These are phyloP conservation scores for Lamellibrachia satsuma DNA, from an alignment of 2,888 invertebrate species.

Conservation along the genomic window DNA sequence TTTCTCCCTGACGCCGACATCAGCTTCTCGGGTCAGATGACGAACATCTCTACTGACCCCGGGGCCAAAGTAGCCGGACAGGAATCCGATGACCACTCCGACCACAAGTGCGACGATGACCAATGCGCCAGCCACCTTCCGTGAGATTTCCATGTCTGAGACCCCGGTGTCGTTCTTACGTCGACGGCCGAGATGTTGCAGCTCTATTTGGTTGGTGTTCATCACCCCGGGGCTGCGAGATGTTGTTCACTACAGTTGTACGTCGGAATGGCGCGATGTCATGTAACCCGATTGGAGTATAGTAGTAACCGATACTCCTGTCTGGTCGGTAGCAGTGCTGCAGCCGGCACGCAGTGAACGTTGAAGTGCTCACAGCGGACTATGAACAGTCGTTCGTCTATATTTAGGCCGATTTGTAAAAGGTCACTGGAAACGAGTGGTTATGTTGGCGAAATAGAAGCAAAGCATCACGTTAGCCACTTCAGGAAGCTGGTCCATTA, in stretches of 20 bases:
- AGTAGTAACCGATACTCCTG: too few species aligned
- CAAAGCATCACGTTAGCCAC: not conserved
- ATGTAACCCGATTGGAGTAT: too few species aligned
- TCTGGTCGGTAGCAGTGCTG: not conserved
- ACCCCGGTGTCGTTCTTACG: not conserved
- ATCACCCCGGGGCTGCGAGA: not conserved
- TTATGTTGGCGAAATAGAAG: not conserved
- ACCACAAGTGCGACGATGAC: conserved; percentile 22
- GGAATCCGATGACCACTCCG: conserved; percentile 31
- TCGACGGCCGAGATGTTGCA: not conserved
- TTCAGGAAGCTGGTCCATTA: not conserved
- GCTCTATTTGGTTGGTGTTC: not conserved
- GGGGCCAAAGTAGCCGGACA: conserved; percentile 29
- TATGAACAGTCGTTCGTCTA: not conserved
- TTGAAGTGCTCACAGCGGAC: not conserved
- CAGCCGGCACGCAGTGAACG: not conserved
- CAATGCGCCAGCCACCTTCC: conserved; percentile 23
- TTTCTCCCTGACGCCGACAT: not conserved
- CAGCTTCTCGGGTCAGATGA: not conserved
- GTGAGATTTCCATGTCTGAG: conserved; percentile 23
- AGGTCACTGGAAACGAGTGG: not conserved
- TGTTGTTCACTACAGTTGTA: not conserved
- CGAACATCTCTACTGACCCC: not conserved
- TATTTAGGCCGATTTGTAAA: not conserved
- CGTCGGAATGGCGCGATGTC: not conserved